Base-by-base conservation (phyloP, 2,888 invertebrate genomes). In the Scaptomyza parva region DNA sequence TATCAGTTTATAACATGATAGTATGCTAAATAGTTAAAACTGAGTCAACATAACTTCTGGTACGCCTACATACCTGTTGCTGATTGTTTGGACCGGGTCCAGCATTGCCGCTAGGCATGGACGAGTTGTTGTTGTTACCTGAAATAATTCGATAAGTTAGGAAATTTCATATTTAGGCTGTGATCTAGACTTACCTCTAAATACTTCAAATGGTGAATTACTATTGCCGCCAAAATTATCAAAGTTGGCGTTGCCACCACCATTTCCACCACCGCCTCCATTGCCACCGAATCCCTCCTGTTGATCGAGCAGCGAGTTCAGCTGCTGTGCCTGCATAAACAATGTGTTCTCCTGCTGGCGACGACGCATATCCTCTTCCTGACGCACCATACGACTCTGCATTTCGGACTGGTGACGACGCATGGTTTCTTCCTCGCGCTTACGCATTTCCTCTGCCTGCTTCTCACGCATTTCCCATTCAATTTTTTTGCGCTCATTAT, bases 291-390 rank as follows among this genome's bases (percentile, higher is more conserved):
- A 89, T 64, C 88, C 80, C 86, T 96, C 95, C 90, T 95, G 95
- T 78, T 95, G 95, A 83, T 96, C 95, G 63, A 96, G 91, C 92
- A 96, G 92, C 0, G 94, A 93, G 86, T 93, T 94, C 39, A 94
- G 88, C 63, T 94, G 93, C 83, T 94, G 94, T 1, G 94, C 94
- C 93, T 97, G 97, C 93, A 96, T 96, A 82, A 97, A 97, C 67
- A 97, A 92, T 77, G 94, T 96, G 92, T 97, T 97, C 92, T 97
- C 97, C 91, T 97, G 96, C 90, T 97, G 97, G 17, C 97, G 93
- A 76, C 97, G 94, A 52, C 96, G 94, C 90, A 97, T 93, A 91
- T 97, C 97, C 90, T 97, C 97, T 90, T 97, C 96, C 92, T 96
- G 96, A 52, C 94, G 93, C 64, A 95, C 93, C 94, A 97, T 96